Evolutionary conservation across 2,888 invertebrate genomes (phyloP), one percentile per base, ranked within the genome.

Genomic region (Xestia ashworthii): DNA sequence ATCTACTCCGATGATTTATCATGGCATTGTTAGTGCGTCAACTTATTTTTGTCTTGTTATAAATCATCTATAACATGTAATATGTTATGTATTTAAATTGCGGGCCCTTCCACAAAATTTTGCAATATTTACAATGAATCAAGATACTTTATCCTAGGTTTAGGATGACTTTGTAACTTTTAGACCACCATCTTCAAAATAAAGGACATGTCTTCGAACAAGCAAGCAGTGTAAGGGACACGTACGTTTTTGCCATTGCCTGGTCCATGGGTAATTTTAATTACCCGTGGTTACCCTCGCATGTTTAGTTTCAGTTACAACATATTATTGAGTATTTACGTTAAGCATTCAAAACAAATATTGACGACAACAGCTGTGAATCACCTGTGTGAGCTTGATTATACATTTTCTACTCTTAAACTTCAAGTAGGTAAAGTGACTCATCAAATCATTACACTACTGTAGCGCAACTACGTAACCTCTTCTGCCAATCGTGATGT

Each of bases 291-390:
- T n/a, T n/a, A n/a, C n/a, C 32, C 4, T 44, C 12, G 19, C 46
- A 50, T 46, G 38, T 58, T 58, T 5, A 48, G 55, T 53, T 12
- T n/a, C 25, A 68, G 41, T 68, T 48, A 41, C 62, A 12, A 67
- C 22, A 68, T 64, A 77, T 41, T 77, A 48, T 41, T 55, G 50
- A 22, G n/a, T 53, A 62, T 44, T 65, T 66, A 64, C 38, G 48
- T 74, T 9, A 5, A 55, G 25, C 14, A 41, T 22, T 22, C 22
- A 5, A 69, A 48, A 58, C n/a, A 19, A 14, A 44, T 12, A 14
- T 60, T 60, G 46, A 14, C 55, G 22, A 19, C 1, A 50, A 68
- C 32, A 32, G 32, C 22, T 50, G 5, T 78, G 53, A 78, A 70
- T 78, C n/a, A 78, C 6, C 9, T 55, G n/a, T 50, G 19, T 58